Base-by-base conservation (phyloP, 2,113 vertebrate species). In the Australoheros scitulus region DNA sequence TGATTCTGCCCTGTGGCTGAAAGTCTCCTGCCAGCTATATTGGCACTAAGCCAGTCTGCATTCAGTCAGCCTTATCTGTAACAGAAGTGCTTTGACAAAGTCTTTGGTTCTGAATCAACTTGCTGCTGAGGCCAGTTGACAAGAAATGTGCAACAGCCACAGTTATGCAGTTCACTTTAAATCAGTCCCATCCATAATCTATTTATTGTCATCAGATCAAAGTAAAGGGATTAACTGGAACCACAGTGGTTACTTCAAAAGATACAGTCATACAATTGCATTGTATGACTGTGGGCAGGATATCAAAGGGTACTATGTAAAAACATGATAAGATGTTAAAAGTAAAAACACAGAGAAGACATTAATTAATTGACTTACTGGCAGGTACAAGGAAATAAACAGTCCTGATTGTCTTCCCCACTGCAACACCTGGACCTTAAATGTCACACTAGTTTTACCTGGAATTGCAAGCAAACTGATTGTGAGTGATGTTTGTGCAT, bases 381-480 rank as follows among this genome's bases (percentile, higher is more conserved):
- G 64, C 22, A 29, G 52, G 78, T 47, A n/a, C 10, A 43, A 61
- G 60, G 78, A 20, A 79, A 77, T 79, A 68, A 86, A 63, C 59
- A 76, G 64, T 79, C 43, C 55, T 57, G 1, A 55, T 55, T 85
- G 55, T 47, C 36, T 61, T 85, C 74, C 85, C 72, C 43, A 56
- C 61, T 6, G 60, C 38, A 82, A 61, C 91, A 93, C 90, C 92
- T 91, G 93, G 77, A 65, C 86, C 59, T 90, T 82, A 76, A 85
- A 81, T 89, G 38, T 84, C 89, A 77, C 80, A 80, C 87, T 79
- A 84, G 83, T 82, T 87, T 93, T 74, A 89, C 79, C 87, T 87
- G 86, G 81, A 89, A 17, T 52, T 43, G 77, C 83, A 89, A 92
- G 86, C 86, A 87, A 86, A 82, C 63, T 41, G 57, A 56, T 76